Conservation (phyloP, 2,113 vertebrate species). For the Spermophilus dauricus region DNA sequence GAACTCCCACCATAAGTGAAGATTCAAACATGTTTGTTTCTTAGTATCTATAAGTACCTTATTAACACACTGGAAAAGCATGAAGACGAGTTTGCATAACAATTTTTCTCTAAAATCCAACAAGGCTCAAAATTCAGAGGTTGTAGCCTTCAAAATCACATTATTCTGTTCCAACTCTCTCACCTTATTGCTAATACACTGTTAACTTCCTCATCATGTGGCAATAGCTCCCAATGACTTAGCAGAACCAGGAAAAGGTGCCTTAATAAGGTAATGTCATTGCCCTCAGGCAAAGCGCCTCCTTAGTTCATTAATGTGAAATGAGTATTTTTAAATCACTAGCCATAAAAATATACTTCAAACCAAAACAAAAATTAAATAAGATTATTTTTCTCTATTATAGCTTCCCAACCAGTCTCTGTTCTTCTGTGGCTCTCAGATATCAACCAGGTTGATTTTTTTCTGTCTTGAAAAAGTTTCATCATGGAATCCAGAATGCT, state of each 20-base stretch:
- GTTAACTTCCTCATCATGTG: neutral
- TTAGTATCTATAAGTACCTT: neutral
- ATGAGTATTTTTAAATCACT: neutral
- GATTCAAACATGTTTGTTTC: neutral
- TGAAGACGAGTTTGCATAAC: conserved; percentile 6
- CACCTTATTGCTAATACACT: neutral
- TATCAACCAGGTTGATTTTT: neutral
- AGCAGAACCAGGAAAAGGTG: neutral
- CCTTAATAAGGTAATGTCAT: conserved; percentile 18
- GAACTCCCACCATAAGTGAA: neutral
- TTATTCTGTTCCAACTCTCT: neutral
- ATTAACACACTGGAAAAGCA: neutral
- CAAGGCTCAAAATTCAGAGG: neutral
- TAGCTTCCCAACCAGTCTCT: neutral
- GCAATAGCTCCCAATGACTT: neutral
- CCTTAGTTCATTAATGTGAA: conserved; percentile 15
- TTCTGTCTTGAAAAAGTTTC: neutral
- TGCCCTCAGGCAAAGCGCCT: neutral
- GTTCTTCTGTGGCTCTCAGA: neutral
- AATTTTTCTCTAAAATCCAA: conserved; percentile 8
- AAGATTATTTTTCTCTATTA: neutral
- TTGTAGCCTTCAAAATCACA: neutral
- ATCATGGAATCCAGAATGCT: neutral
- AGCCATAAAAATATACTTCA: conserved; percentile 10
- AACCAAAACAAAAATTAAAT: conserved; percentile 27